Evolutionary conservation across 2,113 vertebrate genomes (phyloP), one percentile per base, ranked within the genome.

Genomic region (Rousettus leschenaultii): DNA sequence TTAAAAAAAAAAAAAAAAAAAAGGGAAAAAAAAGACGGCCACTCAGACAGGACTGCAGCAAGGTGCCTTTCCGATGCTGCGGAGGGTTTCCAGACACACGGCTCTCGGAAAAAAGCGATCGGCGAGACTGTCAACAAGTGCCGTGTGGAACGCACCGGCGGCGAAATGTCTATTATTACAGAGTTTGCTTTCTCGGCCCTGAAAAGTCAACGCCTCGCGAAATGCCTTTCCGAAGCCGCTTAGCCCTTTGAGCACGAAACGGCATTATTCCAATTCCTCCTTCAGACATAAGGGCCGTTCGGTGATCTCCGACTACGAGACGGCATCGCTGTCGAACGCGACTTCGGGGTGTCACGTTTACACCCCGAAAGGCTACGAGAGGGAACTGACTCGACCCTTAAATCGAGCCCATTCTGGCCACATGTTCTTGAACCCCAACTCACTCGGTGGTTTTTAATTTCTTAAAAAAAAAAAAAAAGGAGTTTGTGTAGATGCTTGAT

Each of bases 111-210:
- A 87, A 45, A 43, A 14, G 3, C 14, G 4, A 30, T 4, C 3
- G 1, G 6, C 48, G 57, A 73, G 7, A 57, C 26, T 16, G 2
- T 40, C 10, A 13, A 7, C 15, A 43, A 22, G 8, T 28, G 6
- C 8, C 8, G 3, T 1, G 26, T 0, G 0, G 28, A 61, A 68
- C 14, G 18, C 22, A 9, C 2, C 11, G 6, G 13, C 0, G 65
- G 71, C 19, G 48, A 82, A 45, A 2, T 2, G 15, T 6, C 4
- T 24, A 2, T 26, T 3, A 1, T 40, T 4, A 40, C 16, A 38
- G 4, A 22, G 26, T 65, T 24, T 26, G 48, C 26, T 66, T 16
- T 22, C 35, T 40, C 13, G 2, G 19, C 40, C 43, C 7, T 0
- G 12, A 78, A 35, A 65, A 11, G 22, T 55, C 35, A 24, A 26